Evolutionary conservation across 2,797 vertebrate genomes (phyloP).

Genomic region (Chiloscyllium punctatum): DNA sequence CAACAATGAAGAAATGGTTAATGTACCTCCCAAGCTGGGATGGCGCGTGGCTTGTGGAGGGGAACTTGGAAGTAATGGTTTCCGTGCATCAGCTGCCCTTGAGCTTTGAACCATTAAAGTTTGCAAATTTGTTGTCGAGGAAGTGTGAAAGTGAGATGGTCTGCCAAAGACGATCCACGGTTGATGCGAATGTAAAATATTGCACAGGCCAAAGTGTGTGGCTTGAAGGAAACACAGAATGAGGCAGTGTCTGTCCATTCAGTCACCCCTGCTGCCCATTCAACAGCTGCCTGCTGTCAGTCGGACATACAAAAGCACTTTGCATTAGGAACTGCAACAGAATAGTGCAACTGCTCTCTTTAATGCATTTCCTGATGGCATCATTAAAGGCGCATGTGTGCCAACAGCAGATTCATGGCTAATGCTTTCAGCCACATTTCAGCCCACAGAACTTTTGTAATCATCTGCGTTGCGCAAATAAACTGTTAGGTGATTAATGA

Average conservation of each 20-base stretch:
- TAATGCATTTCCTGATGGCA: neutral
- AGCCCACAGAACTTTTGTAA: neutral
- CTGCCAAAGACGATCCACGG: neutral
- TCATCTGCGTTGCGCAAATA: neutral
- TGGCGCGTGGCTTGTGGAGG: neutral
- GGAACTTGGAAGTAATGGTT: neutral
- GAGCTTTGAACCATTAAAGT: neutral
- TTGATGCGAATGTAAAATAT: neutral
- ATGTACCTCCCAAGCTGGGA: neutral
- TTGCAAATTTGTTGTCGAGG: neutral
- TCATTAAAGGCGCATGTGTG: neutral
- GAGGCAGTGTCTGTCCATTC: neutral
- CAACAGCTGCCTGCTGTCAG: neutral
- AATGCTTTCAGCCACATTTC: slow-evolving; percentile 4
- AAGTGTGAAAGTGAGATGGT: neutral
- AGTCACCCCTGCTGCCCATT: neutral
- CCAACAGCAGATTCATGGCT: neutral
- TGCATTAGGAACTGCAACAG: neutral
- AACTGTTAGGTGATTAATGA: neutral
- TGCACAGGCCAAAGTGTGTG: neutral
- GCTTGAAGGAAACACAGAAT: neutral
- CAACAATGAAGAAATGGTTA: neutral
- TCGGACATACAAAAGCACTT: neutral
- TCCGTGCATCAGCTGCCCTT: neutral
- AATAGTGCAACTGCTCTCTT: neutral